Percentiles rank a stretch among this genome's conserved stretches.
Evolutionary conservation across 1,140 invertebrate species (phyloP).

Genomic region (Laupala kohalensis): DNA sequence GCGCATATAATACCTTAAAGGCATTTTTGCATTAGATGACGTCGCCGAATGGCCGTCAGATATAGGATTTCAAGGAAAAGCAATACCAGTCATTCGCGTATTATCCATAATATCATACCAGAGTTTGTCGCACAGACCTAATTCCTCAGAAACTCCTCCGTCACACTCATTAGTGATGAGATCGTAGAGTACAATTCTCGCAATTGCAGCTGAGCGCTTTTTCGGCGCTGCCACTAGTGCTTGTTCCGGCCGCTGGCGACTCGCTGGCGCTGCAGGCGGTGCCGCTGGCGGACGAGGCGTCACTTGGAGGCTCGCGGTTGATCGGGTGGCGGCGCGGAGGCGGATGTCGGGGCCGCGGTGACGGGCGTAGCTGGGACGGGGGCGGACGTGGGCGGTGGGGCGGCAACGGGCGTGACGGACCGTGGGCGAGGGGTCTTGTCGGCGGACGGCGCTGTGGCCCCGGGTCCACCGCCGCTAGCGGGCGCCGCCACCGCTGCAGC

Average conservation of each 20-base stretch:
- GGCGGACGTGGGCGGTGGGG: background rate
- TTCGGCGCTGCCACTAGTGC: background rate
- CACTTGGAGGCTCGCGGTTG: constrained; percentile 11
- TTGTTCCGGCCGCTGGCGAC: background rate
- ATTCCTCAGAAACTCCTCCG: too few species aligned
- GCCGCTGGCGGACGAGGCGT: constrained; percentile 6
- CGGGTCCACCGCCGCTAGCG: constrained; percentile 9
- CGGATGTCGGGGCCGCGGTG: constrained; percentile 14
- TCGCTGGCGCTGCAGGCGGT: constrained; percentile 7
- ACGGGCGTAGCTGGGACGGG: background rate
- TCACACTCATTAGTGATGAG: too few species aligned
- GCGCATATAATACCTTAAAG: too few species aligned
- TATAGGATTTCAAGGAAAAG: too few species aligned
- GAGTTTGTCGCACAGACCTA: background rate
- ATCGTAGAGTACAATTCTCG: background rate
- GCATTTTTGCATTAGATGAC: too few species aligned
- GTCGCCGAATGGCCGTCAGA: too few species aligned
- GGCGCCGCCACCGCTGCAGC: constrained; percentile 15
- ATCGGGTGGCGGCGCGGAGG: constrained; percentile 1
- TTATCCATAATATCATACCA: too few species aligned
- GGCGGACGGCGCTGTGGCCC: constrained; percentile 5
- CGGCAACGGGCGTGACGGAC: background rate
- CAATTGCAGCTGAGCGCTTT: too few species aligned
- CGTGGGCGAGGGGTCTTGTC: background rate
- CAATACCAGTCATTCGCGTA: too few species aligned